Percentiles rank a stretch among this genome's conserved stretches.
These are phyloP conservation scores for Hozukius guyotensis DNA, from an alignment of 2,797 vertebrate species.

Conservation along the genomic window DNA sequence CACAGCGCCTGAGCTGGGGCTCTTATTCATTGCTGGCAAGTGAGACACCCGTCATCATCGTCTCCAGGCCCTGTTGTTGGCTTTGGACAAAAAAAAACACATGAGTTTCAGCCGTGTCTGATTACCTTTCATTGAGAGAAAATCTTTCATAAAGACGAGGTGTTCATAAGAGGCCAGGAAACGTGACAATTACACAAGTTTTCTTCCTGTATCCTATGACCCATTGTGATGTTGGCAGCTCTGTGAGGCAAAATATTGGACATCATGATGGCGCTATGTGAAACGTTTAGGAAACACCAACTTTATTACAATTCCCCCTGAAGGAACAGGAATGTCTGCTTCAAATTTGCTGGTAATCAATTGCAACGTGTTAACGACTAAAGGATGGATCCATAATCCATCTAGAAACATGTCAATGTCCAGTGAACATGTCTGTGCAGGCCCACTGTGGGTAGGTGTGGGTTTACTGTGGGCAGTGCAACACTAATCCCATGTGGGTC, in stretches of 20 bases:
- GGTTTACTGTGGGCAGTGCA: background rate
- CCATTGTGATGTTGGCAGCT: background rate
- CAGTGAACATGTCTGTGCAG: background rate
- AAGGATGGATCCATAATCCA: background rate
- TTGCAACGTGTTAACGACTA: background rate
- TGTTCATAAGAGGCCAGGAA: conserved; percentile 35
- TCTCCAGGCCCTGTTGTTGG: conserved; percentile 38
- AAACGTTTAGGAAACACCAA: background rate
- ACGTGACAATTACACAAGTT: conserved; percentile 13
- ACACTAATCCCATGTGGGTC: background rate
- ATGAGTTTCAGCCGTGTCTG: conserved; percentile 41
- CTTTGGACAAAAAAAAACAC: conserved; percentile 6
- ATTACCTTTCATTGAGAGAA: conserved; percentile 65
- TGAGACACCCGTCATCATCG: conserved; percentile 41
- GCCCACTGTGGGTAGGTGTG: background rate
- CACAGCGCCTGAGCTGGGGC: conserved; percentile 36
- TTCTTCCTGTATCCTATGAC: conserved; percentile 43
- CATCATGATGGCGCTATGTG: background rate
- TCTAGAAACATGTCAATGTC: background rate
- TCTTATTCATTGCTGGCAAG: conserved; percentile 55
- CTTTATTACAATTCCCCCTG: background rate
- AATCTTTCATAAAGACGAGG: conserved; percentile 40
- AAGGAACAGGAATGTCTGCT: background rate
- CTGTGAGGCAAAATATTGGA: background rate
- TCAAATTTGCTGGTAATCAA: background rate